Conservation (phyloP, 1,140 invertebrate genomes). For the Lepidurus couesii region DNA sequence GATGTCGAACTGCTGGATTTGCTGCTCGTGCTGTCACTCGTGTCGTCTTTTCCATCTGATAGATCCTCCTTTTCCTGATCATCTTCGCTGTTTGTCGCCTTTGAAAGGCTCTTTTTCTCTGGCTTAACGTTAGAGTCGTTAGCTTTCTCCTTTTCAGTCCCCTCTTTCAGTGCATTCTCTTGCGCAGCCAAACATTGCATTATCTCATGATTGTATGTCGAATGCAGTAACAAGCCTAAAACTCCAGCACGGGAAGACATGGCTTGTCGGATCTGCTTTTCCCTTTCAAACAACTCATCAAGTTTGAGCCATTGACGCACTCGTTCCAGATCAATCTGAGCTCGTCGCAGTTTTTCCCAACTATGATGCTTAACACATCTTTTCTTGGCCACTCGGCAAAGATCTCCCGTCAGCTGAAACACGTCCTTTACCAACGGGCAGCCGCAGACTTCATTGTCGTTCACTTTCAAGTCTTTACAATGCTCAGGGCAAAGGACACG, state of each 20-base stretch:
- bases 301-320: constrained; percentile 77
- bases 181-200: constrained; percentile 52
- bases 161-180: constrained; percentile 27
- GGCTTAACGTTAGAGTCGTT: background rate
- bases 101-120: background rate
- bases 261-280: constrained; percentile 75
- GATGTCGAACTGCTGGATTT: background rate
- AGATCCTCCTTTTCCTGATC: background rate
- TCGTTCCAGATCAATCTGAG: constrained; percentile 69
- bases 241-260: constrained; percentile 86
- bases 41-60: background rate
- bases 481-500: constrained; percentile 96
- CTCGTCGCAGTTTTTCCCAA: constrained; percentile 90
- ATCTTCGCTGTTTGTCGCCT: background rate
- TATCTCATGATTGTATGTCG: constrained; percentile 87
- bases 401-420: constrained; percentile 70
- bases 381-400: constrained; percentile 83
- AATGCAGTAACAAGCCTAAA: constrained; percentile 85
- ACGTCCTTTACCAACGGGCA: constrained; percentile 80
- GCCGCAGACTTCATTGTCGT: constrained; percentile 66
- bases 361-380: constrained; percentile 85
- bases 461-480: constrained; percentile 88
- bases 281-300: constrained; percentile 92
- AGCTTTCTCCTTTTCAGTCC: background rate
- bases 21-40: background rate